These are phyloP conservation scores for Lophius piscatorius DNA, from an alignment of 2,113 vertebrate genomes.

Conservation along the genomic window DNA sequence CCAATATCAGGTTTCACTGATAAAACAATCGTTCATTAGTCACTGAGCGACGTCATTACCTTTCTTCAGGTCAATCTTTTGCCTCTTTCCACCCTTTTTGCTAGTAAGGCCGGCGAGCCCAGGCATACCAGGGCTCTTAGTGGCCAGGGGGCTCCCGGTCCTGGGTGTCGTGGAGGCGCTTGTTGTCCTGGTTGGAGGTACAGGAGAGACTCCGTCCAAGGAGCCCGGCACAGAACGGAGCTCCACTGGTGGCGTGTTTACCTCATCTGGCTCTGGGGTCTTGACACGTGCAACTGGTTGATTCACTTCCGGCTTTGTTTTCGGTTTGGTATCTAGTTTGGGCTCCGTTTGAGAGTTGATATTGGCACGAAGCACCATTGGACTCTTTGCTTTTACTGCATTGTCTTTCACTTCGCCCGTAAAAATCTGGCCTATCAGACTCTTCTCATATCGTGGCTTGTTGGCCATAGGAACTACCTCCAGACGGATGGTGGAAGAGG, in stretches of 20 bases:
- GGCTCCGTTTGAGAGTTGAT: not conserved
- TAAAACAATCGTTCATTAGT: too few species aligned
- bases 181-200: not conserved
- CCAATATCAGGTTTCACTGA: too few species aligned
- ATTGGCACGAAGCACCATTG: conserved; percentile 64
- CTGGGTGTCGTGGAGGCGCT: conserved; percentile 65
- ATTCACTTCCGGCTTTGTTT: conserved; percentile 9
- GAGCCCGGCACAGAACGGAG: conserved; percentile 3
- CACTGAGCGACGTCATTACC: too few species aligned
- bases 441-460: conserved; percentile 90
- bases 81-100: conserved; percentile 86
- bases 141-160: conserved; percentile 55
- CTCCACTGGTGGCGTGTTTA: conserved; percentile 2
- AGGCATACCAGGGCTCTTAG: conserved; percentile 71
- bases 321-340: conserved; percentile 7
- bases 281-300: conserved; percentile 41
- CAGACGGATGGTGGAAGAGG: conserved; percentile 74
- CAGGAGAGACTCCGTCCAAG: conserved; percentile 33
- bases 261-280: conserved; percentile 20
- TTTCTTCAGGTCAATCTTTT: conserved; percentile 94
- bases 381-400: conserved; percentile 74
- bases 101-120: conserved; percentile 78
- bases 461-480: conserved; percentile 82
- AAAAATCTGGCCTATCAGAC: conserved; percentile 86
- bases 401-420: conserved; percentile 64